Evolutionary conservation across 2,797 vertebrate species (phyloP), one percentile per base, ranked within the genome.

Genomic region (Ctenopoma multispine): DNA sequence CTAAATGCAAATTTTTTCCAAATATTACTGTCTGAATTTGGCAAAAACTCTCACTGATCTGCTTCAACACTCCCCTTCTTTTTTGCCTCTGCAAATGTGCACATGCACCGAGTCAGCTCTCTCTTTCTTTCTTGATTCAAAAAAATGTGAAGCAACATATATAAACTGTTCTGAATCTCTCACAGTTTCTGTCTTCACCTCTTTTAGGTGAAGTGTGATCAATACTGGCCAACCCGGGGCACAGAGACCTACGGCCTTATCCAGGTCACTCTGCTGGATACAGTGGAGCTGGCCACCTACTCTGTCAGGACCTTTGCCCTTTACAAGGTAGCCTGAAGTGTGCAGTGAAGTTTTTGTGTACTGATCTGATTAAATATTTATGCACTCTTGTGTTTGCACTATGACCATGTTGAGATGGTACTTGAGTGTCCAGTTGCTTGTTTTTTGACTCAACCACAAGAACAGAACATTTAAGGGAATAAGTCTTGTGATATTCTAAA

Each of bases 301-400:
- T 99, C 97, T 50, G 97, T 99, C 88, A 94, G 97, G 87, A 99
- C 98, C 54, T 99, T 98, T 79, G 96, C 98, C 88, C 96, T 99
- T 86, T 97, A 97, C 92, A 99, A 99, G 97, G 98, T 98, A 95
- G 72, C 64, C 34, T 64, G 66, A 38, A 49, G 5, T 77, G 63
- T 69, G 54, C 73, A 46, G 54, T 18, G 24, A 50, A 27, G 41
- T 34, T 73, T n/a, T 46, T 49, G 46, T 59, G 27, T 61, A 72
- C 68, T 64, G 78, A 75, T 63, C 47, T 79, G 27, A 54, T 86
- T 10, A 83, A 79, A 75, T 78, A 85, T 81, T 84, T 38, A 85
- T 67, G 38, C 12, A n/a, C 15, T 24, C 41, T 58, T 62, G 57
- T 48, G 41, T 72, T 68, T 51, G 2, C 57, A 41, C 20, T 72